Evolutionary conservation across 1,140 invertebrate species (phyloP), one percentile per base, ranked within the genome.

Genomic region (Caerostris extrusa): DNA sequence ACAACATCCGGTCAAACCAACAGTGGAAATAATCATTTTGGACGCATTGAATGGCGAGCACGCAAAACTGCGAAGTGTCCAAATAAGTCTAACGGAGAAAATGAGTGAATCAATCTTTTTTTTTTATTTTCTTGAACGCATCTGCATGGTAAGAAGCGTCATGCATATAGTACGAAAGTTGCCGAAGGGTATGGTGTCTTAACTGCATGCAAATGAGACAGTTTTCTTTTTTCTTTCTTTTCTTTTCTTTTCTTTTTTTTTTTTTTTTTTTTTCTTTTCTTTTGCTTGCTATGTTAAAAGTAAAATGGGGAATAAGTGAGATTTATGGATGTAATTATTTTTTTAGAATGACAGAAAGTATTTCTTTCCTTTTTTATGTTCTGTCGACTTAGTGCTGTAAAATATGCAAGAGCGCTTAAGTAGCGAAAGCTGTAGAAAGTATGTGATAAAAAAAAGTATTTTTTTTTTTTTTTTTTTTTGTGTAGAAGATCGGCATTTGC

Each of bases 61-160:
- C 71, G 71, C 71, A 53, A 77, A 34, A 50, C 34, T 10, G 10
- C 8, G 10, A 5, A 77, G 4, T 53, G 8, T 34, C 8, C 12
- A 77, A 77, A 77, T 77, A 12, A 77, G 10, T 50, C 71, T 77
- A 77, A 77, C 71, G 71, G 71, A 77, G 71, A 77, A 77, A 77
- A 77, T 77, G 71, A 77, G 8, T 77, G 53, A 77, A 77, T 77
- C 50, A 34, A 50, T 19, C 7, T 34, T 71, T 7, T 50, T 4
- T 34, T 77, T 53, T 53, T 77, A 50, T 77, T 53, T 53, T 53
- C 5, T 50, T 53, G 7, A 77, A 50, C 71, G 19, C 34, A 77
- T 77, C 53, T 77, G 10, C 50, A 12, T 10, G 71, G 34, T 34
- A 34, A 53, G 34, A 34, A 53, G 34, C 14, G 71, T 50, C 34